Evolutionary conservation across 2,797 vertebrate genomes (phyloP).

Genomic region (Hylomyscus alleni): DNA sequence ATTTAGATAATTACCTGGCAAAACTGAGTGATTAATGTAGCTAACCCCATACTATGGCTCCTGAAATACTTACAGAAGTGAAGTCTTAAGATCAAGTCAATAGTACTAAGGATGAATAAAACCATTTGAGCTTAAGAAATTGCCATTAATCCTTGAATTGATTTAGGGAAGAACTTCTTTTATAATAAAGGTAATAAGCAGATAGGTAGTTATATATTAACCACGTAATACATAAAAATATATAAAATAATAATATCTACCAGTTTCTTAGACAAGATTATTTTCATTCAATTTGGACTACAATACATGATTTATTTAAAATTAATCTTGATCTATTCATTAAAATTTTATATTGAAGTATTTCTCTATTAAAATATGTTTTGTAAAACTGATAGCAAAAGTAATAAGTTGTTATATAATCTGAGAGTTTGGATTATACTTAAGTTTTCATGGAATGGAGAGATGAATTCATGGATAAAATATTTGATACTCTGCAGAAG

Average conservation of each 20-base stretch:
- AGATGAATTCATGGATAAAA: neutral
- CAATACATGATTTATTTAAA: neutral
- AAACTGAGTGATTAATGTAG: neutral
- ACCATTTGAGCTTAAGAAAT: constrained; percentile 18
- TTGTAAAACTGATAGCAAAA: too few relatives aligned
- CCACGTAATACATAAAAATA: constrained; percentile 7
- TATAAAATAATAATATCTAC: neutral
- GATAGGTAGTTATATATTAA: neutral
- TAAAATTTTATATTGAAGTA: neutral
- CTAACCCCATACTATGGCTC: neutral
- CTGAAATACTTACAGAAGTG: constrained; percentile 53
- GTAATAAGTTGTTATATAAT: neutral
- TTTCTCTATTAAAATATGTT: neutral
- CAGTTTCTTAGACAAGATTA: neutral
- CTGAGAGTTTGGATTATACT: neutral
- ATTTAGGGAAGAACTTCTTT: constrained; percentile 3
- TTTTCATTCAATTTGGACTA: neutral
- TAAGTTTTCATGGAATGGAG: neutral
- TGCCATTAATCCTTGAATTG: constrained; percentile 33
- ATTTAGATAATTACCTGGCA: constrained; percentile 40
- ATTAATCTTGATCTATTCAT: neutral
- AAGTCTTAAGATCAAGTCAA: neutral
- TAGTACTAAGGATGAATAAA: constrained; percentile 23
- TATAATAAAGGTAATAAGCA: neutral
- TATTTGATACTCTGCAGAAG: neutral